phyloP scores from a whole-genome alignment of 2,113 vertebrate genomes.

The Zapus hudsonius region DNA sequence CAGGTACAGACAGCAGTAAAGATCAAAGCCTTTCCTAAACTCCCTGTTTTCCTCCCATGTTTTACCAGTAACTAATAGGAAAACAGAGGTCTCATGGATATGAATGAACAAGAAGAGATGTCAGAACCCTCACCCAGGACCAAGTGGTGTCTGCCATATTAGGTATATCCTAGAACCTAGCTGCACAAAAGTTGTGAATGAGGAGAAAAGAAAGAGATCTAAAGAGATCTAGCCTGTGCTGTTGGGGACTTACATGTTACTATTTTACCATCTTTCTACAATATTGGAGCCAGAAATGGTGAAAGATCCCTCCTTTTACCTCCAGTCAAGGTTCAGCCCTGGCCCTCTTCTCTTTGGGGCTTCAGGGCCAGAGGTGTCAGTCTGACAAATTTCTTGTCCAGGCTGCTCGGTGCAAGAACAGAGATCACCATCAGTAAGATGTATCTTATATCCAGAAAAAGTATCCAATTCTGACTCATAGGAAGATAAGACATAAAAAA shows the following conservation, averaged over 20 bases:
- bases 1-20: too few species aligned
- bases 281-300: not conserved
- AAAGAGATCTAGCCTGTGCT: not conserved
- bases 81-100: not conserved
- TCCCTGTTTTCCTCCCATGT: too few species aligned
- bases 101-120: not conserved
- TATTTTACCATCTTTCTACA: not conserved
- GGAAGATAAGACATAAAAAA: not conserved
- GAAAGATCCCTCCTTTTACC: not conserved
- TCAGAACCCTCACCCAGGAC: fast-evolving
- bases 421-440: fast-evolving
- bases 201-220: not conserved
- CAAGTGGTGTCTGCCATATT: not conserved
- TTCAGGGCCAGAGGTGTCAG: fast-evolving
- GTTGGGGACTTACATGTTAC: fast-evolving
- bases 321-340: not conserved
- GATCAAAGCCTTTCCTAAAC: too few species aligned
- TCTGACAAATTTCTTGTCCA: not conserved
- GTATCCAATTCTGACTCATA: fast-evolving
- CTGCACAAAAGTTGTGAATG: not conserved
- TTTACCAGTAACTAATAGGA: not conserved
- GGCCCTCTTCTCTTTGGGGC: not conserved
- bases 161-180: not conserved
- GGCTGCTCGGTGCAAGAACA: not conserved
- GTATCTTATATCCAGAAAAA: not conserved